A percentile compares a stretch with the other conserved stretches of the same genome.
Conservation (phyloP, 1,140 invertebrate genomes). For the Drosophila eugracilis region DNA sequence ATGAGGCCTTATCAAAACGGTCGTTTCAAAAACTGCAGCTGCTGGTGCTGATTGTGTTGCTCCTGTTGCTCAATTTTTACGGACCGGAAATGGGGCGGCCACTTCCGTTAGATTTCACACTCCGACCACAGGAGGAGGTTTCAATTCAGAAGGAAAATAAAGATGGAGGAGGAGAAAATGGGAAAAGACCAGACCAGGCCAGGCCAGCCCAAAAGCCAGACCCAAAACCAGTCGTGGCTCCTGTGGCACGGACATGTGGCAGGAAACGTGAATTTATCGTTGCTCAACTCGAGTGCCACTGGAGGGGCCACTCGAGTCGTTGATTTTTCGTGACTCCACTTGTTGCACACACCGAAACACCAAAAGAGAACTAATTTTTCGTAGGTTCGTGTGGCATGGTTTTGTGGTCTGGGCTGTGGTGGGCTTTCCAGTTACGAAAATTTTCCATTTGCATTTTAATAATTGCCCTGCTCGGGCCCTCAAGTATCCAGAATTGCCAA, state of each 20-base stretch:
- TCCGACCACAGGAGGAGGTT: conserved; percentile 7
- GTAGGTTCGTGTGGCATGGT: conserved; percentile 44
- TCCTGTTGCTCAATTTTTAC: conserved; percentile 38
- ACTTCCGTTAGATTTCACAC: conserved; percentile 74
- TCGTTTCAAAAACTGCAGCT: conserved; percentile 31
- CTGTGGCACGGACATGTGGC: conserved; percentile 64
- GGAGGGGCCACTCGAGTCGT: conserved; percentile 45
- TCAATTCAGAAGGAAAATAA: too few relatives aligned
- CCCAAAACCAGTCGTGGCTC: conserved; percentile 39
- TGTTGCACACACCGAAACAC: conserved; percentile 25
- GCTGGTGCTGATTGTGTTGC: conserved; percentile 8
- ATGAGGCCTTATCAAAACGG: conserved; percentile 31
- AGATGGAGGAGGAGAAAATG: background rate
- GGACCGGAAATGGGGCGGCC: conserved; percentile 68
- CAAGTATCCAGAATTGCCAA: conserved; percentile 47
- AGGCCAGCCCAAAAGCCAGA: background rate
- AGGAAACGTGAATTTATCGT: conserved; percentile 80
- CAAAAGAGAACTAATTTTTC: conserved; percentile 26
- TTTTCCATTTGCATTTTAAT: conserved; percentile 63
- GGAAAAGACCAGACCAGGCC: background rate
- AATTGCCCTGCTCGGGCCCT: conserved; percentile 49
- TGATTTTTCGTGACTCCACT: conserved; percentile 47
- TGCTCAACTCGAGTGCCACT: conserved; percentile 61
- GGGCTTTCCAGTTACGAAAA: conserved; percentile 26
- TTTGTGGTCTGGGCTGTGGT: background rate